Evolutionary conservation across 1,140 invertebrate genomes (phyloP), one percentile per base, ranked within the genome.

Genomic region (Helicoverpa armigera): DNA sequence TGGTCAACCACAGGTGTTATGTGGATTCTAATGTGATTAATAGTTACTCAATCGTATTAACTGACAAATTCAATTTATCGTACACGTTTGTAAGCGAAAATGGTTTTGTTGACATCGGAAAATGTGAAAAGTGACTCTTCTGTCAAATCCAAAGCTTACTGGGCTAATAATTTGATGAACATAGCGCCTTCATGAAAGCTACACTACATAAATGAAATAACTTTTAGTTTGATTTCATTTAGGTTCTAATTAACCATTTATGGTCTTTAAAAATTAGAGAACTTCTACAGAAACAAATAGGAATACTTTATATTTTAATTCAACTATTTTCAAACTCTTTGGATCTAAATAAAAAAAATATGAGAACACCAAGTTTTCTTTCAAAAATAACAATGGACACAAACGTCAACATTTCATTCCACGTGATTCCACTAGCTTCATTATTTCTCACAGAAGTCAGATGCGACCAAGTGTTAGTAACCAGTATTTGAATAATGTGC

Each of bases 401-500:
- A 10, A 69, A 18, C 11, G 5, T 43, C 48, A 3, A 3, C 65
- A 69, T 69, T 23, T 18, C 14, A 50, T 31, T 72, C 69, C 69
- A 72, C 50, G 23, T 72, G 50, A 72, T 23, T 5, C 14, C 2
- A 2, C 11, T 48, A 67, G 14, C 13, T 12, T 29, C 23, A 43
- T 18, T 69, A 69, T 69, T 69, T 72, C 69, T 53, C 69, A 54
- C 13, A 53, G 50, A 51, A 72, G 31, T 54, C 50, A 3, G 3
- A 51, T 23, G 4, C n/a, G 9, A 51, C 31, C 50, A 54, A 72
- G 50, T 53, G 50, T 31, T 53, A 72, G 50, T 0, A 72, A 53
- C 69, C 1, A 50, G 65, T 54, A 72, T 72, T 72, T 72, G 16
- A 72, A 72, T 72, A 72, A 54, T 43, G 48, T 53, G 18, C n/a